phyloP scores from a whole-genome alignment of 2,797 vertebrate species.

The Danio jaintianensis region DNA sequence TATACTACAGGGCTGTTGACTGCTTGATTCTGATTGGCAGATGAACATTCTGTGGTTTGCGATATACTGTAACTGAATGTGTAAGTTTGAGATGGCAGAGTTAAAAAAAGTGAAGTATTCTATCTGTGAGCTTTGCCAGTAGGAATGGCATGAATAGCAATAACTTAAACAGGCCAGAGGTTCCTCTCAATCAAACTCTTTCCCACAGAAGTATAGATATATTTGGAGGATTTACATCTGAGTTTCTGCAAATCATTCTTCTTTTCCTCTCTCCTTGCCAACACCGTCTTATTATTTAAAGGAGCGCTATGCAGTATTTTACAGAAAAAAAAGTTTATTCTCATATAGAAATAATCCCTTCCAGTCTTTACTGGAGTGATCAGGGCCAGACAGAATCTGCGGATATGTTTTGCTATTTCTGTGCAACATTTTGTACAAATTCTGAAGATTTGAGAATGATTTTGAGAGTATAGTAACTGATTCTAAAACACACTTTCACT shows the following conservation, averaged over 20 bases:
- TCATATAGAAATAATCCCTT: too few relatives aligned
- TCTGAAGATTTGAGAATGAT: too few relatives aligned
- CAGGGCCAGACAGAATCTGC: too few relatives aligned
- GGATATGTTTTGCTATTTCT: too few relatives aligned
- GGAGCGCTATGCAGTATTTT: background rate
- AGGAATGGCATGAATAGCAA: constrained; percentile 54
- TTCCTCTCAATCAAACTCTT: constrained; percentile 47
- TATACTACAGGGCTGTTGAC: too few relatives aligned
- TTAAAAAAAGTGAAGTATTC: constrained; percentile 18
- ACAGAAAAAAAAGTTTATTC: too few relatives aligned
- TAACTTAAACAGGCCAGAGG: constrained; percentile 47
- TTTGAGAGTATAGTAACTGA: too few relatives aligned
- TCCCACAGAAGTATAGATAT: background rate
- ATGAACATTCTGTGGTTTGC: too few relatives aligned
- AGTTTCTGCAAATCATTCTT: constrained; percentile 4
- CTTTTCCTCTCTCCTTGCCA: background rate
- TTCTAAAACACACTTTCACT: too few relatives aligned
- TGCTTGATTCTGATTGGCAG: too few relatives aligned
- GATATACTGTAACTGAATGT: background rate
- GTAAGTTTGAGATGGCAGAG: background rate
- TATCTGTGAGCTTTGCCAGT: constrained; percentile 36
- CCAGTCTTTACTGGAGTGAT: too few relatives aligned
- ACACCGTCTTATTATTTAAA: background rate
- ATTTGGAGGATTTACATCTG: constrained; percentile 22
- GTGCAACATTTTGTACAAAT: too few relatives aligned